Evolutionary conservation across 2,113 vertebrate genomes (phyloP), one percentile per base, ranked within the genome.

Genomic region (Brachyhypopomus gauderio): DNA sequence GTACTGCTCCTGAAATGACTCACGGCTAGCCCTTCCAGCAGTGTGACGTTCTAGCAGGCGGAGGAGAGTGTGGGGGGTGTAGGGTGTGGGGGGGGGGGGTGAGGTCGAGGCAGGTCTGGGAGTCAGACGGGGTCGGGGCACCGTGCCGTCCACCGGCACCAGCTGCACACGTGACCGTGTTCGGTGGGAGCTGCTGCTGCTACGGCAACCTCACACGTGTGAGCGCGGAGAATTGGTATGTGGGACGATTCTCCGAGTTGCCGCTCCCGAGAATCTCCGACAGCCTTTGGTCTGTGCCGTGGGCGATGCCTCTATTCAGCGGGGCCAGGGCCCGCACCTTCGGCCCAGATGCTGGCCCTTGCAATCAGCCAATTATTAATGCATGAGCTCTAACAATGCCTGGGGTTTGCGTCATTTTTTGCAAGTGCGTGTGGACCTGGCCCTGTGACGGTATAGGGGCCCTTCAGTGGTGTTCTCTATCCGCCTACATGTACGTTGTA

Each of bases 321-420:
- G 63, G 78, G 48, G 84, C 72, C 19, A 73, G 72, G 30, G 59
- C 58, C 16, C 75, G 85, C 82, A 86, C 88, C 87, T 90, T 85
- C 90, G 87, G 89, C 87, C 90, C 88, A 83, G 87, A 88, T 90
- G 88, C 88, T 88, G 85, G 81, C 88, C 83, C 85, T 85, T 89
- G 91, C 92, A 91, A 93, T 86, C 79, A 55, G 90, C 90, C 86
- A 91, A 83, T 17, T 82, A 89, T 81, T 89, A 88, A 93, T 92
- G 77, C 73, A 92, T 91, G 89, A 89, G 85, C 80, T 83, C 86
- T 89, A 86, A 90, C 85, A 91, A 91, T 90, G 89, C 89, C 89
- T 88, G 67, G 58, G 72, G 74, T 72, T 56, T 14, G 60, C 87
- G 85, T 92, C 86, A 60, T 41, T 87, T 92, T 92, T 90, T 91